Percentiles rank a stretch among this genome's conserved stretches.
phyloP scores from a whole-genome alignment of 2,888 invertebrate species.

The Nemoura dubitans region DNA sequence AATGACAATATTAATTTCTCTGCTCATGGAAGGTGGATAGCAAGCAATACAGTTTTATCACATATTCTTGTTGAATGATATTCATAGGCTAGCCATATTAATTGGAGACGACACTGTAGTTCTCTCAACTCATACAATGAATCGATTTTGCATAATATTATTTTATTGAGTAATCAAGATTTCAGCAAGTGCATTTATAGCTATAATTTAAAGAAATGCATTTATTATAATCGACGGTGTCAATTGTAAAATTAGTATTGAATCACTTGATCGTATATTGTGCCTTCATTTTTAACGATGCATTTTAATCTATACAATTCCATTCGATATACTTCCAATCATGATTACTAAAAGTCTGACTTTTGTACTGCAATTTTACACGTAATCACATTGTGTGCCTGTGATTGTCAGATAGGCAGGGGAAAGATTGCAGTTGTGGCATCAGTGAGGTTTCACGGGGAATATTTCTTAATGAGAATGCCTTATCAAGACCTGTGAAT shows the following conservation, averaged over 20 bases:
- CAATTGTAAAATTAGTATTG: slow-evolving; percentile 31
- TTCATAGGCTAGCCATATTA: slow-evolving; percentile 16
- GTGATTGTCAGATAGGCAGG: neutral
- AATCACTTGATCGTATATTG: neutral
- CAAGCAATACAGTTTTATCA: slow-evolving; percentile 7
- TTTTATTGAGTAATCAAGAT: neutral
- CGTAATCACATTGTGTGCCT: neutral
- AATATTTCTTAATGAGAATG: neutral
- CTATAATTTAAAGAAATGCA: neutral
- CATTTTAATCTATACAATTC: slow-evolving; percentile 1
- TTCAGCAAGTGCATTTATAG: slow-evolving; percentile 23
- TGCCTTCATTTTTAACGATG: slow-evolving; percentile 38
- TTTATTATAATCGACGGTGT: slow-evolving; percentile 32
- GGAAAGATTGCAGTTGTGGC: neutral
- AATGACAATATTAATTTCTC: neutral
- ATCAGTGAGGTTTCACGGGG: neutral
- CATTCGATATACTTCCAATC: slow-evolving; percentile 15
- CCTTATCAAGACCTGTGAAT: neutral
- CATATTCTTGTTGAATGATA: slow-evolving; percentile 24
- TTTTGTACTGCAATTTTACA: slow-evolving; percentile 1
- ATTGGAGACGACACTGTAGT: neutral
- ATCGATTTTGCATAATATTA: neutral
- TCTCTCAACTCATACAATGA: slow-evolving; percentile 12
- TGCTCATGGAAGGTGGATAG: slow-evolving; percentile 1
- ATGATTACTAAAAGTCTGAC: slow-evolving; percentile 37